These are phyloP conservation scores for Notospermus geniculatus DNA, from an alignment of 1,140 invertebrate genomes.

Conservation along the genomic window DNA sequence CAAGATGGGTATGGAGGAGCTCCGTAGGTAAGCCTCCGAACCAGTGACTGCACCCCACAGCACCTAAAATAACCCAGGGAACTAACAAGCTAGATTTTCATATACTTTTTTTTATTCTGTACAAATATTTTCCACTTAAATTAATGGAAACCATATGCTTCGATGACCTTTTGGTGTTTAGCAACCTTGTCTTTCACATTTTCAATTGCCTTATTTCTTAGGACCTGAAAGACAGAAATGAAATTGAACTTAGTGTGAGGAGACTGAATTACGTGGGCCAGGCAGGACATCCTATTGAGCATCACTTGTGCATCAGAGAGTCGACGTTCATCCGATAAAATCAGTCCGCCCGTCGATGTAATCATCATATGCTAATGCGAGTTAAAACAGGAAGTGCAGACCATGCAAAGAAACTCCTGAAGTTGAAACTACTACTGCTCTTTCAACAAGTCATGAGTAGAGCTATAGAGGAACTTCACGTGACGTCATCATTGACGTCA, in stretches of 20 bases:
- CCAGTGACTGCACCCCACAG: too few relatives aligned
- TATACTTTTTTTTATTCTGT: neutral
- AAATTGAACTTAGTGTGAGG: constrained; percentile 11
- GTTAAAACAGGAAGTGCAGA: neutral
- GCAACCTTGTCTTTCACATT: constrained; percentile 73
- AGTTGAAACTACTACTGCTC: neutral
- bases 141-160: constrained; percentile 85
- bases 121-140: constrained; percentile 7
- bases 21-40: too few relatives aligned
- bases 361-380: constrained; percentile 7
- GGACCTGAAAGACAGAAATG: constrained; percentile 61
- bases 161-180: constrained; percentile 77
- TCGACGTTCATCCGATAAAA: constrained; percentile 23
- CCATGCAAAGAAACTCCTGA: too few relatives aligned
- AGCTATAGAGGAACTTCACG: too few relatives aligned
- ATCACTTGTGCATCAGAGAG: constrained; percentile 17
- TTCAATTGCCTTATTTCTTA: constrained; percentile 76
- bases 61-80: too few relatives aligned
- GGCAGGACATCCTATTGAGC: constrained; percentile 25
- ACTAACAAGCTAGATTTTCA: neutral
- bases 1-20: too few relatives aligned
- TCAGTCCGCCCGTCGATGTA: neutral
- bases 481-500: too few relatives aligned
- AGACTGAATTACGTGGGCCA: constrained; percentile 43
- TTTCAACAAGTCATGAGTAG: neutral